These are phyloP conservation scores for Lasioglossum lativentre DNA, from an alignment of 2,888 invertebrate species.

Conservation along the genomic window DNA sequence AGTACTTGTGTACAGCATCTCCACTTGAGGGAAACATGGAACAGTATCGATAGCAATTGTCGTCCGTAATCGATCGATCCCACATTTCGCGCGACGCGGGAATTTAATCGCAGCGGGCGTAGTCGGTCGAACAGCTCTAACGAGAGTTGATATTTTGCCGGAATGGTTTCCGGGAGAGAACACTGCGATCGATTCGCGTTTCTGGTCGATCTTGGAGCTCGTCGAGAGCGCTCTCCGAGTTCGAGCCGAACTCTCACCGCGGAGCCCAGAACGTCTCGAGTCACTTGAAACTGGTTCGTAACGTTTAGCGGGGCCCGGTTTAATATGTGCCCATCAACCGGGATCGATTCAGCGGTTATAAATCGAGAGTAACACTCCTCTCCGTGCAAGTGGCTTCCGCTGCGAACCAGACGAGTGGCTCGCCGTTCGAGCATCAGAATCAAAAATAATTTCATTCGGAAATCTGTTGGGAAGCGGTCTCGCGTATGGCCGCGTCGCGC, in stretches of 20 bases:
- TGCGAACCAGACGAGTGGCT: background rate
- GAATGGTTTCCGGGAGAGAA: background rate
- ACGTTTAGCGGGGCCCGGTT: background rate
- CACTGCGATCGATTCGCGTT: background rate
- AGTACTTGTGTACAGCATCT: background rate
- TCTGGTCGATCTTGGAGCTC: background rate
- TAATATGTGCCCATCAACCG: background rate
- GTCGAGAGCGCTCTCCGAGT: background rate
- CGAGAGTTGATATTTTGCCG: background rate
- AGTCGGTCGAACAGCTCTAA: background rate
- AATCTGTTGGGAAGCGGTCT: background rate
- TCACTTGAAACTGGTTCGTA: background rate
- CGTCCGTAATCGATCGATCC: background rate
- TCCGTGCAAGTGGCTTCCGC: background rate
- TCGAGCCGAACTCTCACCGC: background rate
- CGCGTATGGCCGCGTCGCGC: background rate
- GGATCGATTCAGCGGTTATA: constrained; percentile 16
- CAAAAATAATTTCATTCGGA: constrained; percentile 6
- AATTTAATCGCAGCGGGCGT: background rate
- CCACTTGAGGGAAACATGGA: background rate
- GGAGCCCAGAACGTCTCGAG: background rate
- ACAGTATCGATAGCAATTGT: background rate
- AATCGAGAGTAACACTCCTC: constrained; percentile 7
- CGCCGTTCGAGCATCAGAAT: constrained; percentile 1
- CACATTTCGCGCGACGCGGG: background rate